These are phyloP conservation scores for Antechinus stuartii DNA, from an alignment of 2,113 vertebrate genomes.

Conservation along the genomic window DNA sequence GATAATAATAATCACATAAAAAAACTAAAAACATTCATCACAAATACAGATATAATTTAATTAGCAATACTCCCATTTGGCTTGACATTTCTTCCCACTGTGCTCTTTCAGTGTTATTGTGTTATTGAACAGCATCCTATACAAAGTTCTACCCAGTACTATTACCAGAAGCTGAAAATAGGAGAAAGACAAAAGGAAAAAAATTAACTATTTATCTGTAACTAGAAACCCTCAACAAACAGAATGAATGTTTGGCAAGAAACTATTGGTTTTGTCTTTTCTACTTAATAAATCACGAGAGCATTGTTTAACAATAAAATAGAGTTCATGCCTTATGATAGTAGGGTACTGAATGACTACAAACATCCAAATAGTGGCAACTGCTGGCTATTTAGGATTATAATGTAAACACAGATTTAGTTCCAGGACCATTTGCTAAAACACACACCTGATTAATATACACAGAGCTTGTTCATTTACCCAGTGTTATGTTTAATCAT, in stretches of 20 bases:
- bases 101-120: neutral
- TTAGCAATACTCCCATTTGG: neutral
- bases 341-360: neutral
- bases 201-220: neutral
- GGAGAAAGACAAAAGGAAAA: slow-evolving; percentile 13
- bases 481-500: slow-evolving; percentile 64
- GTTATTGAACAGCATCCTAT: neutral
- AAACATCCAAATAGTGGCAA: rapidly evolving
- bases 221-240: neutral
- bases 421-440: slow-evolving; percentile 19
- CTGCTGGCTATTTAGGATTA: neutral
- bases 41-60: neutral
- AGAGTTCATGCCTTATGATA: neutral
- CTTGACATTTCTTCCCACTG: neutral
- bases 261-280: neutral
- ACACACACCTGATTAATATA: slow-evolving; percentile 39
- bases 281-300: rapidly evolving
- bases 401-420: slow-evolving; percentile 28
- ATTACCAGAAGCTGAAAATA: neutral
- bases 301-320: neutral
- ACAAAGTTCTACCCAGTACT: neutral
- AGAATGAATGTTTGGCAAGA: neutral
- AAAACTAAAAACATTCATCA: neutral
- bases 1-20: neutral
- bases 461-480: slow-evolving; percentile 47